These are phyloP conservation scores for Cataglyphis albicans DNA, from an alignment of 2,888 invertebrate species.

Conservation along the genomic window DNA sequence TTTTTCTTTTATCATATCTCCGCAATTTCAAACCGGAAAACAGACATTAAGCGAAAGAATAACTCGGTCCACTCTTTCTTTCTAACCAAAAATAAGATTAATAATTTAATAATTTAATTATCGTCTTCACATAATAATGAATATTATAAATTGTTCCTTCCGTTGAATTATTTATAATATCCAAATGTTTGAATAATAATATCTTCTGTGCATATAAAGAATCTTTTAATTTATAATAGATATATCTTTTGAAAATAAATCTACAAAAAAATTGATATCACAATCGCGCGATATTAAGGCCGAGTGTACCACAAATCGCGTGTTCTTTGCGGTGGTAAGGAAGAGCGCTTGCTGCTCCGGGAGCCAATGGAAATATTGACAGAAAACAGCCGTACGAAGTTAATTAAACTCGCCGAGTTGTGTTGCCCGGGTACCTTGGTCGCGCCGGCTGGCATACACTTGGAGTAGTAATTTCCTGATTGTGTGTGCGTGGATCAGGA, in stretches of 20 bases:
- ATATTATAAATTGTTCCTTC: background rate
- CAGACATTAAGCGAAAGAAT: background rate
- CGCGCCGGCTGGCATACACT: conserved; percentile 70
- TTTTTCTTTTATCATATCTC: conserved; percentile 15
- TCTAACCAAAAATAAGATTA: conserved; percentile 1
- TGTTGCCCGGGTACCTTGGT: conserved; percentile 75
- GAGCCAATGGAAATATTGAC: conserved; percentile 84
- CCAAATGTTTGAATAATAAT: background rate
- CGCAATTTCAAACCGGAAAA: conserved; percentile 17
- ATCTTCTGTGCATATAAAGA: background rate
- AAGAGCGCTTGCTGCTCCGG: conserved; percentile 63
- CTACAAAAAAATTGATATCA: background rate
- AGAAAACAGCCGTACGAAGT: conserved; percentile 83
- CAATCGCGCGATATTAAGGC: conserved; percentile 23
- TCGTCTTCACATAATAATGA: background rate
- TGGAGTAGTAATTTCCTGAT: conserved; percentile 84
- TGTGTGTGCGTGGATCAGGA: conserved; percentile 79
- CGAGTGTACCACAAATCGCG: conserved; percentile 20
- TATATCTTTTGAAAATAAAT: background rate
- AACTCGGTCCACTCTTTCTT: background rate
- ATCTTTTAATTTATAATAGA: conserved; percentile 4
- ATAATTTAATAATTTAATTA: background rate
- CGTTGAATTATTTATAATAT: background rate
- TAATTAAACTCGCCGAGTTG: conserved; percentile 83
- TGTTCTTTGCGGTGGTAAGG: conserved; percentile 58